Conservation (phyloP, 2,113 vertebrate genomes). For the Pluvialis apricaria region DNA sequence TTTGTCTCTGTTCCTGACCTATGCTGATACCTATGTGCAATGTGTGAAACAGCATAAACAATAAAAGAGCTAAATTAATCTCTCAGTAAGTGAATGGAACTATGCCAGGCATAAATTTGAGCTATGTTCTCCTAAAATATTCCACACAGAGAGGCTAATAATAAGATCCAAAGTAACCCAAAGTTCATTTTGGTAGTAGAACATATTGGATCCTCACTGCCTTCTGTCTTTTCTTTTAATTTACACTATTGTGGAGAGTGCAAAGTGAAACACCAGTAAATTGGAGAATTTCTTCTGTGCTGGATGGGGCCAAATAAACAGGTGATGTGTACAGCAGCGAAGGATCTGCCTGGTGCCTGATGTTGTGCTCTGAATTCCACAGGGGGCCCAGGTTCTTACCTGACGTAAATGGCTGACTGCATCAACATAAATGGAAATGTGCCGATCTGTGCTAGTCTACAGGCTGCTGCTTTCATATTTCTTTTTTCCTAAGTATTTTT, state of each 20-base stretch:
- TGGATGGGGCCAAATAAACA: neutral
- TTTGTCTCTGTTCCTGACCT: neutral
- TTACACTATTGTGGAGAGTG: neutral
- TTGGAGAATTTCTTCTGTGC: neutral
- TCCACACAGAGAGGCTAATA: neutral
- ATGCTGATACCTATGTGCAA: neutral
- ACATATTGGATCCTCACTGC: neutral
- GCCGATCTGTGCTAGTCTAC: neutral
- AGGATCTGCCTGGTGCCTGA: neutral
- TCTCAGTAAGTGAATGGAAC: neutral
- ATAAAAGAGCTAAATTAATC: conserved; percentile 31
- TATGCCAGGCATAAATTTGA: conserved; percentile 2
- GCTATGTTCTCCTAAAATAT: conserved; percentile 14
- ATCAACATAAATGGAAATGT: neutral
- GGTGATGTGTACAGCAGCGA: neutral
- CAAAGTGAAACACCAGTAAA: neutral
- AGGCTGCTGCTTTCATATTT: neutral
- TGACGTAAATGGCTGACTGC: neutral
- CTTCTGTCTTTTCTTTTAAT: neutral
- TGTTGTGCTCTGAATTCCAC: neutral
- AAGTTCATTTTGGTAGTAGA: neutral
- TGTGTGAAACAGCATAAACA: neutral
- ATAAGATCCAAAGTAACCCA: neutral
- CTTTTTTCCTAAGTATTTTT: neutral
- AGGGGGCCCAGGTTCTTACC: neutral